Conservation (phyloP, 2,113 vertebrate genomes). For the Cryptomyrus ogoouensis region DNA sequence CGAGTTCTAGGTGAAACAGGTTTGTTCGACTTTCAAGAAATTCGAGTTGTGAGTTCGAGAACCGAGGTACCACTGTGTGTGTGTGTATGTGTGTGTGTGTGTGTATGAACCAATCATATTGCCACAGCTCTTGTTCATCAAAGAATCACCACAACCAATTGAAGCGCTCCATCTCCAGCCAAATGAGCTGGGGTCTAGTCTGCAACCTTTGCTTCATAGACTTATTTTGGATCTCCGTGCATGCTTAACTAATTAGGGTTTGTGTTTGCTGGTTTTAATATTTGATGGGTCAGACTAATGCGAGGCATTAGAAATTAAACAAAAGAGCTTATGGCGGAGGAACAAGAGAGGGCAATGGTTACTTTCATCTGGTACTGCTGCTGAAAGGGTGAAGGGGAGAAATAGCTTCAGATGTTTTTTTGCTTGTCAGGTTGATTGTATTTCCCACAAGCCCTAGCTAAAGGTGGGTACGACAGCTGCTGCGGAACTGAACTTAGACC, state of each 20-base stretch:
- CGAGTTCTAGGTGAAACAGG: too few species aligned
- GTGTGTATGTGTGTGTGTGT: too few species aligned
- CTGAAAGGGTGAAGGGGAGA: background rate
- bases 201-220: background rate
- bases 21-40: too few species aligned
- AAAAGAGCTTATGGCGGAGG: background rate
- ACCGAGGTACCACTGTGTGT: too few species aligned
- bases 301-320: background rate
- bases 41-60: too few species aligned
- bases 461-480: background rate
- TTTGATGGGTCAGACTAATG: background rate
- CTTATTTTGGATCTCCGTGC: background rate
- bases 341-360: background rate
- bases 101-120: background rate
- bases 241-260: background rate
- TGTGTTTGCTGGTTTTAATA: slow-evolving; percentile 9
- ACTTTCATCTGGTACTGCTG: background rate
- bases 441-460: background rate
- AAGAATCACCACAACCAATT: background rate
- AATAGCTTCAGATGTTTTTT: background rate
- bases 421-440: background rate
- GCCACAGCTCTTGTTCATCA: background rate
- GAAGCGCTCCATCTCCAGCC: background rate
- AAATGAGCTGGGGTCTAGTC: background rate
- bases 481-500: background rate